Evolutionary conservation across 2,113 vertebrate genomes (phyloP).

Genomic region (Grallaria varia): DNA sequence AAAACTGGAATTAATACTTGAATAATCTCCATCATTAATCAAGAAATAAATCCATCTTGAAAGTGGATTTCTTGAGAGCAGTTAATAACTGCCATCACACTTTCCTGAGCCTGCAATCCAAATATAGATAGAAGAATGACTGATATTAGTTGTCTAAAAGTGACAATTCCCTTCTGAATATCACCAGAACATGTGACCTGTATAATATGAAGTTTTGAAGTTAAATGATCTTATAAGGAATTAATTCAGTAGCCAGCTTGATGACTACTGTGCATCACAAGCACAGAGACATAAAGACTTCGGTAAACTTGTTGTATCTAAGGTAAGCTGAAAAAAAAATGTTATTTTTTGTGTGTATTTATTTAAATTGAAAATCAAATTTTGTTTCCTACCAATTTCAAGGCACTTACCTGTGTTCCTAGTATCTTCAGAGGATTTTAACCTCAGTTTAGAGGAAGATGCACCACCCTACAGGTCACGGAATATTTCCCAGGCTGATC

Average conservation of each 20-base stretch:
- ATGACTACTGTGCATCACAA: conserved; percentile 27
- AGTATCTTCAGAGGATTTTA: not conserved
- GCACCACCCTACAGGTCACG: not conserved
- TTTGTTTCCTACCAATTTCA: not conserved
- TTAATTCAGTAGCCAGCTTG: conserved; percentile 67
- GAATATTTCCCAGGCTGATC: not conserved
- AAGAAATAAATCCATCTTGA: conserved; percentile 76
- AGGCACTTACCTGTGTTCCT: not conserved
- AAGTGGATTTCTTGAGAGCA: conserved; percentile 77
- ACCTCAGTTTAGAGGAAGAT: not conserved
- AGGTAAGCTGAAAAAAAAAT: not conserved
- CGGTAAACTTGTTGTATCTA: not conserved
- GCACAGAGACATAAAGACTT: not conserved
- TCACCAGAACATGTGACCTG: conserved; percentile 62
- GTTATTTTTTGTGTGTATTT: not conserved
- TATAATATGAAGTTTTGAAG: conserved; percentile 67
- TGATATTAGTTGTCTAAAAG: conserved; percentile 74
- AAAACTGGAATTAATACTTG: conserved; percentile 78
- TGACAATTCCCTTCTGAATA: conserved; percentile 77
- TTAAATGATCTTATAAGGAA: conserved; percentile 73
- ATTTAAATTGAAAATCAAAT: not conserved
- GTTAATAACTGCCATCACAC: conserved; percentile 80
- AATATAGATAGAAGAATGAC: conserved; percentile 78
- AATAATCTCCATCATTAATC: conserved; percentile 80
- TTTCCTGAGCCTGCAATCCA: conserved; percentile 74